phyloP scores from a whole-genome alignment of 2,888 invertebrate species.

The Toxonevra muliebris region DNA sequence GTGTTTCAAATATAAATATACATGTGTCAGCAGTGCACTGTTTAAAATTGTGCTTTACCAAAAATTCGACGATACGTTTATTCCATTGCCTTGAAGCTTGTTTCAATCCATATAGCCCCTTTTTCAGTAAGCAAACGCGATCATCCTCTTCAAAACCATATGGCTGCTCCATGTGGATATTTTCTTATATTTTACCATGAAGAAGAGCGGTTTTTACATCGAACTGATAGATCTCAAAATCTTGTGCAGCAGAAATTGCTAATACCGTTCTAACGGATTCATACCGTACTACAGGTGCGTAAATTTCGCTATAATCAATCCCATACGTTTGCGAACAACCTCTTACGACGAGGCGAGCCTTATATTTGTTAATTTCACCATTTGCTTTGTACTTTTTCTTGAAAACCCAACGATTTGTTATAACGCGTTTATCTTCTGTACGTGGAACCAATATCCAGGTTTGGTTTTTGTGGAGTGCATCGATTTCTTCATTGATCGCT shows the following conservation, averaged over 20 bases:
- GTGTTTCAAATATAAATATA: no score
- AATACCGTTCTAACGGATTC: constrained; percentile 31
- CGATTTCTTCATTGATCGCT: constrained; percentile 15
- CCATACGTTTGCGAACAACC: constrained; percentile 39
- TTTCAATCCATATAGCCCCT: no score
- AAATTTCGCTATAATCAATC: constrained; percentile 41
- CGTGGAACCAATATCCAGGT: constrained; percentile 22
- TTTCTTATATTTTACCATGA: constrained; percentile 35
- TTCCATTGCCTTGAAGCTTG: no score
- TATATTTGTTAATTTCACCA: constrained; percentile 30
- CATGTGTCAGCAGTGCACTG: no score
- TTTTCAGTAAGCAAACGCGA: constrained; percentile 31
- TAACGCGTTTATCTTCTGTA: constrained; percentile 9
- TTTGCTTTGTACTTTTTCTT: constrained; percentile 33
- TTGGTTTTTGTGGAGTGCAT: constrained; percentile 19
- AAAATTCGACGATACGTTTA: no score
- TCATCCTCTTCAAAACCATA: constrained; percentile 37
- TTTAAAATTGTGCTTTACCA: no score
- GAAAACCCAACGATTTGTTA: constrained; percentile 34
- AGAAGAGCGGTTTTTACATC: constrained; percentile 43
- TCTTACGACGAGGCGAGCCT: constrained; percentile 29
- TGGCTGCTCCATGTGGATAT: constrained; percentile 37
- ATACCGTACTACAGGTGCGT: constrained; percentile 36
- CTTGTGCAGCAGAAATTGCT: constrained; percentile 34
- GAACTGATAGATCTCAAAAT: constrained; percentile 36